A percentile compares a stretch with the other conserved stretches of the same genome.
Conservation (phyloP, 2,113 vertebrate species). For the Indicator maculatus region DNA sequence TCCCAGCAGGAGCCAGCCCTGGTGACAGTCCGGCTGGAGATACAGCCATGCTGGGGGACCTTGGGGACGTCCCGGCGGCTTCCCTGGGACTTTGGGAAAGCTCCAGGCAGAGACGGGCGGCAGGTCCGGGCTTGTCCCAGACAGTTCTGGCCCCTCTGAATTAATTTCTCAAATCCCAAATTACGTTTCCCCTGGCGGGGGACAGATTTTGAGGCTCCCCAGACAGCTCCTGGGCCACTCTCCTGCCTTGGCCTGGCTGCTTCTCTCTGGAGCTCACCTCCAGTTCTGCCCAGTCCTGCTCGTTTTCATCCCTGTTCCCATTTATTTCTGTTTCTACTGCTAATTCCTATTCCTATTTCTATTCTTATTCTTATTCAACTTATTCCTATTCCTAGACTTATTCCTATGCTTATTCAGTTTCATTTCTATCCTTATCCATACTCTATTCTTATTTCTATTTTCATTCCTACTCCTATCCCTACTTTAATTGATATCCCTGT, state of each 20-base stretch:
- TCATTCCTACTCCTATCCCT: not conserved
- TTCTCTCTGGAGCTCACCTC: not conserved
- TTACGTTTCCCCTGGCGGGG: not conserved
- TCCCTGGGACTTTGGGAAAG: not conserved
- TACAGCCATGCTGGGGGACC: not conserved
- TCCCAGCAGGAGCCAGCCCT: not conserved
- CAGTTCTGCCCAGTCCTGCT: not conserved
- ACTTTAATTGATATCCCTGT: no score
- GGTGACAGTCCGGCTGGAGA: not conserved
- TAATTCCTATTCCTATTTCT: not conserved
- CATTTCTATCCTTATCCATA: not conserved
- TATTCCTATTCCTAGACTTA: not conserved
- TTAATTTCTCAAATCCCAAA: not conserved
- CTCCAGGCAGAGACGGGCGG: not conserved
- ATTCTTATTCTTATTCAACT: no score
- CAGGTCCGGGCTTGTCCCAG: not conserved
- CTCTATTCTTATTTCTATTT: not conserved
- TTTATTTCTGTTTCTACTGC: not conserved
- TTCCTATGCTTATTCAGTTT: no score
- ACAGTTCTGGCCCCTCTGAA: not conserved
- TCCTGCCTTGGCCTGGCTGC: not conserved
- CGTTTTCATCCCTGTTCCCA: no score
- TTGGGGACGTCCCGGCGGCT: not conserved
- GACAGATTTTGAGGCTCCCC: accelerated
- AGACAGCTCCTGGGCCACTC: not conserved